Evolutionary conservation across 2,113 vertebrate species (phyloP).

Genomic region (Mirza zaza): DNA sequence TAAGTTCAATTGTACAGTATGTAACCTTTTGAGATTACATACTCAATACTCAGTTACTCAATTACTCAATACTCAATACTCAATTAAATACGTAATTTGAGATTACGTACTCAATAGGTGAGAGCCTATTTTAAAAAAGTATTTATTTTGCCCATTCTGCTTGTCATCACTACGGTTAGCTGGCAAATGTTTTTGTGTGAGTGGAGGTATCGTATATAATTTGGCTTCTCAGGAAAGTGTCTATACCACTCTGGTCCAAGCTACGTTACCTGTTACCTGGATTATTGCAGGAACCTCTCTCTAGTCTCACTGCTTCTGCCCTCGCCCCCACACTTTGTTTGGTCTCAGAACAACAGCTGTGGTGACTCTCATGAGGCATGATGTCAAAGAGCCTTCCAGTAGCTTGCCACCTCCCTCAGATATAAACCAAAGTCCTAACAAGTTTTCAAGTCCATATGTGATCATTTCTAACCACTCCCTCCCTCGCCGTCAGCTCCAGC

Average conservation of each 20-base stretch:
- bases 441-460: background rate
- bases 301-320: background rate
- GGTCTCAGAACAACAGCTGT: background rate
- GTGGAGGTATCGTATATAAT: background rate
- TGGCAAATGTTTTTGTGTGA: background rate
- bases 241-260: rapidly evolving
- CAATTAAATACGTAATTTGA: too few relatives aligned
- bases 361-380: background rate
- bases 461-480: background rate
- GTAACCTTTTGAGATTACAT: background rate
- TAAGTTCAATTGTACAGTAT: background rate
- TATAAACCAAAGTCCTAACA: background rate
- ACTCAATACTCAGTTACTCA: too few relatives aligned
- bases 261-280: background rate
- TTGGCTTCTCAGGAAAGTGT: background rate
- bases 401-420: background rate
- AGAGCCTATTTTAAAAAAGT: background rate
- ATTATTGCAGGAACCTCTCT: background rate
- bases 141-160: background rate
- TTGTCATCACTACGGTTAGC: background rate
- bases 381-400: background rate
- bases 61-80: too few relatives aligned
- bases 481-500: background rate
- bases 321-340: background rate
- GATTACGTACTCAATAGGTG: background rate